Base-by-base conservation (phyloP, 2,888 invertebrate genomes). In the Apotomis betuletana region DNA sequence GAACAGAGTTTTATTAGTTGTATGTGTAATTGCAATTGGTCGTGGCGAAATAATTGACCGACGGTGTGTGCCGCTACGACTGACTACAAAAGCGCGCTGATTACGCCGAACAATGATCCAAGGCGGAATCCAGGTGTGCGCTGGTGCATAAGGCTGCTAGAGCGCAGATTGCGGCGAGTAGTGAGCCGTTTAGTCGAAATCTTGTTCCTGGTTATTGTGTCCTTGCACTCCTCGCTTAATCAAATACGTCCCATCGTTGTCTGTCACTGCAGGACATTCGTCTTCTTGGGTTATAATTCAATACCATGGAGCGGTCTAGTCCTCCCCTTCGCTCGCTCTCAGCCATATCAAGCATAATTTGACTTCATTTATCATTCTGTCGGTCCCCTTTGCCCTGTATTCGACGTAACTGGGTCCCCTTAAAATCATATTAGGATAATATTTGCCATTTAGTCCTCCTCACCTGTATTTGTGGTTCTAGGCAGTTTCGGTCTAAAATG, bases 351-450 rank as follows among this genome's bases (percentile, higher is more conserved):
- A 63, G 68, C 63, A 72, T 63, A 72, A 68, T 72, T 72, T 72
- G 58, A 49, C 54, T 67, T 62, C 72, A 72, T 72, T 68, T 72
- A 72, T 72, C 72, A 72, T 68, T 68, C 63, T 72, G 62, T 68
- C 72, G 61, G 72, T 58, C 67, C 67, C 72, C 63, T 61, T 58
- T 63, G 67, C 72, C 67, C 71, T 67, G 72, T 63, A 68, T 63
- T 58, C 68, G 58, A 72, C 67, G 68, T 72, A 59, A 68, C 68
- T 59, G 62, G 63, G 62, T 68, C 63, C 63, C 62, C 54, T 68
- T 68, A 68, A 72, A 72, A 68, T 58, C 52, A 58, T 54, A 72
- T 72, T 68, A 59, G 62, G 44, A 52, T 62, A 67, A 61, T 58
- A 27, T 27, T 27, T 27, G 27, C 6, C 41, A 63, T 63, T 63